Conservation (phyloP, 2,888 invertebrate species). For the Actias luna region DNA sequence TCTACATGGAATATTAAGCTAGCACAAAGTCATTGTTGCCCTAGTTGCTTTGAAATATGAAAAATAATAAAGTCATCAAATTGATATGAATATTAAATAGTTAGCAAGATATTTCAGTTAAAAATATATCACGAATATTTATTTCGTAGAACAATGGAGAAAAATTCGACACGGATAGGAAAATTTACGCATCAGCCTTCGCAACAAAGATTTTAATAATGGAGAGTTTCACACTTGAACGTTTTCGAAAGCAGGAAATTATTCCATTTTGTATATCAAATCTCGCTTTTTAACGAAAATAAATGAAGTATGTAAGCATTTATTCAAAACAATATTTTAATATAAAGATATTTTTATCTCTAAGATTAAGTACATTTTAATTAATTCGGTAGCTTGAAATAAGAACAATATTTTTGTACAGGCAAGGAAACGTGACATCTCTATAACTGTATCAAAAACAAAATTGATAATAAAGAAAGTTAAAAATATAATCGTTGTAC, state of each 20-base stretch:
- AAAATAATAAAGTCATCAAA: too few relatives aligned
- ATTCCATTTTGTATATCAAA: conserved; percentile 50
- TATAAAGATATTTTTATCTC: not conserved
- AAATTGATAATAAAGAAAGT: too few relatives aligned
- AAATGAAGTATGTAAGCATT: conserved; percentile 28
- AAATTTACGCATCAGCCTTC: conserved; percentile 39
- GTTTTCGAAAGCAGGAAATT: conserved; percentile 51
- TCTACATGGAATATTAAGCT: too few relatives aligned
- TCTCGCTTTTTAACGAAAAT: conserved; percentile 42
- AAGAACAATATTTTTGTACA: too few relatives aligned
- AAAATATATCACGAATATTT: conserved; percentile 6
- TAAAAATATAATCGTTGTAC: too few relatives aligned
- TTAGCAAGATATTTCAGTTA: not conserved
- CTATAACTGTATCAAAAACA: too few relatives aligned
- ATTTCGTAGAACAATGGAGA: conserved; percentile 9
- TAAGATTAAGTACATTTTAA: not conserved
- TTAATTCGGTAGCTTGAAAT: too few relatives aligned
- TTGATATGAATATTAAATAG: too few relatives aligned
- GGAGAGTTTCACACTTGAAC: conserved; percentile 51
- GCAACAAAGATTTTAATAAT: conserved; percentile 53
- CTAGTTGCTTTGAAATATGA: not conserved
- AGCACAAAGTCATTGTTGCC: not conserved
- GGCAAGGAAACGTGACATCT: too few relatives aligned
- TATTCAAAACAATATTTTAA: not conserved
- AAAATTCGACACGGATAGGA: conserved; percentile 19